Base-by-base conservation (phyloP, 2,113 vertebrate genomes). In the Ochotona princeps region DNA sequence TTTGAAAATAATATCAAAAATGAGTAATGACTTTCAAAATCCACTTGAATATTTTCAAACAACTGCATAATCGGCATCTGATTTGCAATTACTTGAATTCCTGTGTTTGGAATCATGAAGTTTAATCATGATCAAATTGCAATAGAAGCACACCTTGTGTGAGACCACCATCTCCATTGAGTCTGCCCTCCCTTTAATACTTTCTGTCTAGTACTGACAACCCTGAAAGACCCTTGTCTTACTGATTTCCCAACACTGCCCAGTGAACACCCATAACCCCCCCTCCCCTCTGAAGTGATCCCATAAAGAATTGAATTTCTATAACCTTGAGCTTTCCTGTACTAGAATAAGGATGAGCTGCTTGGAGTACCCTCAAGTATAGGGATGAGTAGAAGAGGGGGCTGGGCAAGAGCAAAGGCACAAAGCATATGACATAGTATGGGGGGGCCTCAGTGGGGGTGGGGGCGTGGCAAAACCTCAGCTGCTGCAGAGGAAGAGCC, bases 401-500 rank as follows among this genome's bases (percentile, higher is more conserved):
- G 75, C 54, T 81, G 83, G 89, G 89, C 54, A 90, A 28, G n/a
- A 89, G 54, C 66, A 89, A 82, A n/a, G 66, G 93, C 63, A 93
- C 61, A 92, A 91, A 92, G 38, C 91, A 81, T 1, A 30, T 65
- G 85, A 85, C 87, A 44, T 80, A 74, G 63, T 67, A 12, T 20
- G 25, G 35, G 38, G n/a, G 49, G 70, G 72, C 38, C 35, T 94
- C 69, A 65, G 86, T 90, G 85, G 82, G 75, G 74, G 88, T 83
- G 4, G 83, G 83, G 75, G 44, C 14, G 63, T 20, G 30, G 74
- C 51, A 51, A 86, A 97, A 94, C 80, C 89, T 96, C 96, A 97
- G 96, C 95, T 97, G 96, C 80, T 94, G 32, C 35, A 92, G 87
- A 94, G 80, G 94, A 87, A 93, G 80, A 91, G 72, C 83, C 88